These are phyloP conservation scores for Caprella mutica DNA, from an alignment of 2,888 invertebrate genomes.

Conservation along the genomic window DNA sequence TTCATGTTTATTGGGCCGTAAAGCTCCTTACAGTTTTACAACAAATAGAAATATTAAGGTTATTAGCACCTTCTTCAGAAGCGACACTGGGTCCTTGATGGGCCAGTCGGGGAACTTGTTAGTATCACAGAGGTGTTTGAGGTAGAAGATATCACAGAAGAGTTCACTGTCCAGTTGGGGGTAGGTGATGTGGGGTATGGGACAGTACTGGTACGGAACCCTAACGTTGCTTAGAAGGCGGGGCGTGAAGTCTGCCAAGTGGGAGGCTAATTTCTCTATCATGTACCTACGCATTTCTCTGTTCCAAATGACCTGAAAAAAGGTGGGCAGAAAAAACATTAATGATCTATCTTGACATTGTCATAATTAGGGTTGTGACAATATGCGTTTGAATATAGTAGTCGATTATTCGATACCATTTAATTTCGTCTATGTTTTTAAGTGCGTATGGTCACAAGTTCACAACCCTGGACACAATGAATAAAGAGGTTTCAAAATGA, in stretches of 20 bases:
- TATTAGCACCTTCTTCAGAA: constrained; percentile 86
- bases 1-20: too few species aligned
- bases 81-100: constrained; percentile 77
- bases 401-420: too few species aligned
- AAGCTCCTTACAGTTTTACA: too few species aligned
- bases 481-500: too few species aligned
- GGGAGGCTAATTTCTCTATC: constrained; percentile 92
- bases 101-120: constrained; percentile 88
- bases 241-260: constrained; percentile 94
- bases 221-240: constrained; percentile 85
- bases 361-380: too few species aligned
- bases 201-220: constrained; percentile 87
- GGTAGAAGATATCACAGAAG: constrained; percentile 96
- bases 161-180: constrained; percentile 90
- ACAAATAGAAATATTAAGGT: too few species aligned
- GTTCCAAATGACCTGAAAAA: constrained; percentile 33
- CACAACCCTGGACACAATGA: too few species aligned
- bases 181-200: constrained; percentile 84
- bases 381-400: too few species aligned
- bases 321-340: neutral
- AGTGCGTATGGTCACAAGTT: too few species aligned
- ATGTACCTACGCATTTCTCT: constrained; percentile 42
- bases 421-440: too few species aligned
- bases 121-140: constrained; percentile 50
- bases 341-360: neutral